Evolutionary conservation across 2,113 vertebrate genomes (phyloP), one percentile per base, ranked within the genome.

Genomic region (Leucoraja erinaceus): DNA sequence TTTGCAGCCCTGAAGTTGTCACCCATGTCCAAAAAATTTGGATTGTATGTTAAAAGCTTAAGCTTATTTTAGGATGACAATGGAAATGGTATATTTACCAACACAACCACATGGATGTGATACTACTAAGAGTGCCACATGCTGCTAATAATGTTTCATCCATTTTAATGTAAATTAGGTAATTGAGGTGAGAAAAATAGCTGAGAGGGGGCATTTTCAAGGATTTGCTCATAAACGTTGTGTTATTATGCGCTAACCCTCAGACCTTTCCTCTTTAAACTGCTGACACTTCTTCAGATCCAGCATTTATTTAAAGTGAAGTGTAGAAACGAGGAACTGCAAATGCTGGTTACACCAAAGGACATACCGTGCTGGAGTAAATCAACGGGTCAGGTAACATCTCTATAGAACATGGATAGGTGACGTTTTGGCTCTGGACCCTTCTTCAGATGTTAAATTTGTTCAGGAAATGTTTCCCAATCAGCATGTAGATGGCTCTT

Each of bases 21-120:
- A 66, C 5, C 63, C 66, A 70, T 16, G 8, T 38, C 86, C 68
- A 61, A 90, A 90, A 90, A n/a, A n/a, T n/a, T n/a, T n/a, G n/a
- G 90, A 91, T 91, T 91, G 68, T 91, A 47, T 7, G 33, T 91
- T 47, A 47, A 54, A 72, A 91, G 54, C 3, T 47, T 47, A 91
- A 22, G 22, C 7, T 31, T 10, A 22, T 12, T 91, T 70, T 14
- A 47, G 33, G 72, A 91, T 72, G 68, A 72, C 31, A 70, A 91
- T 91, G 90, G 68, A 91, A 72, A 91, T 54, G 66, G 66, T 8
- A 66, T 33, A 91, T 91, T 47, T 91, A 91, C 33, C 86, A 70
- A 18, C 86, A 90, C 31, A 20, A 6, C n/a, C 20, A 72, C 47
- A 90, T 38, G 33, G 70, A 22, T 25, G 33, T 72, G 20, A 47